Evolutionary conservation across 1,140 invertebrate species (phyloP), one percentile per base, ranked within the genome.

Genomic region (Mesaphorura yosii): DNA sequence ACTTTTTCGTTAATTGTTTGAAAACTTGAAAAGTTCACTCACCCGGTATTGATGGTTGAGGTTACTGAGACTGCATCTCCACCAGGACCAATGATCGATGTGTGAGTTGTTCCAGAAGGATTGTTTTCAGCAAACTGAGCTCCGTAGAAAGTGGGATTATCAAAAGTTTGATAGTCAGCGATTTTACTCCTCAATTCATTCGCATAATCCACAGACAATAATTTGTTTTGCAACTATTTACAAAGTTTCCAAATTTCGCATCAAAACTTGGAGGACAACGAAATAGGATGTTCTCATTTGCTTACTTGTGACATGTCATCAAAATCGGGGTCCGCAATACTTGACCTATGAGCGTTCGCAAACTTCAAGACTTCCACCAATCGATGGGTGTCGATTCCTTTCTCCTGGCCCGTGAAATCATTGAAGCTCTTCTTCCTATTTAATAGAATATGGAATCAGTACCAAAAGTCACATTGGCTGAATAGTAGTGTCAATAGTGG

Each of bases 11-110:
- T n/a, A n/a, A n/a, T n/a, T n/a, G n/a, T n/a, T n/a, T 10, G 41
- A 41, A 51, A 51, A 19, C 4, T 23, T 3, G 27, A 28, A 34
- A 44, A 39, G 19, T 27, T 51, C 37, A 49, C 42, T 55, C 27
- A 96, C 91, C 84, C 81, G 20, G 78, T 75, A 71, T 98, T 97
- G 14, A 98, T 79, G 6, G 89, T 91, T 64, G 86, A 89, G 2
- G 93, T 97, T 26, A 90, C 79, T 2, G 89, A 82, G 10, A 96
- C 86, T 19, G 92, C 94, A 73, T 94, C 87, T 0, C 93, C 93
- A 68, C 91, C 79, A 2, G 77, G 75, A 4, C 82, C 83, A 42
- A 97, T 69, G 22, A 97, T 78, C 1, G 85, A 87, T 38, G 96
- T 77, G 65, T 98, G 92, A 0, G 90, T 80, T 0, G 93, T 98